phyloP scores from a whole-genome alignment of 2,888 invertebrate species.

The Dendrolimus pini region DNA sequence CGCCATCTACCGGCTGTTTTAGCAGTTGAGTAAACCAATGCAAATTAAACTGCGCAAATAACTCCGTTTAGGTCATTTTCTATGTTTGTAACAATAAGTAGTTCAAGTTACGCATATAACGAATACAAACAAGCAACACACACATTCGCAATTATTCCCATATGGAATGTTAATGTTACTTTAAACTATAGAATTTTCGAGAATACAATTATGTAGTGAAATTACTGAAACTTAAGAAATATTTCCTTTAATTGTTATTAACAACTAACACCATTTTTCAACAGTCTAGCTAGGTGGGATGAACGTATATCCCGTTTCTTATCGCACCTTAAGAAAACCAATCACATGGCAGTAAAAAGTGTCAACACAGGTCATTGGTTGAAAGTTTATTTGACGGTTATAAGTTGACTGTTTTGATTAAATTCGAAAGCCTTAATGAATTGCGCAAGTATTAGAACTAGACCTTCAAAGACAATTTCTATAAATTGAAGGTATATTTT shows the following conservation, averaged over 20 bases:
- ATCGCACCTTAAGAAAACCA: conserved; percentile 17
- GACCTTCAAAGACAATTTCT: neutral
- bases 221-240: too few species aligned
- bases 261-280: too few species aligned
- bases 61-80: conserved; percentile 16
- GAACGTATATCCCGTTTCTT: conserved; percentile 14
- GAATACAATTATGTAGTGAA: too few species aligned
- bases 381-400: conserved; percentile 1
- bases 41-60: conserved; percentile 2
- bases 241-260: too few species aligned
- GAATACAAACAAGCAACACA: neutral
- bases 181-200: too few species aligned
- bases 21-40: neutral
- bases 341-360: conserved; percentile 12
- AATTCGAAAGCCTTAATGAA: neutral
- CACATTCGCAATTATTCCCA: neutral
- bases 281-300: neutral
- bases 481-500: too few species aligned
- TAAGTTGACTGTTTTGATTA: neutral
- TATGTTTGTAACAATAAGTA: conserved; percentile 8
- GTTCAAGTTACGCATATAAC: conserved; percentile 1
- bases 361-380: conserved; percentile 14
- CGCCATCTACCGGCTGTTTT: conserved; percentile 5
- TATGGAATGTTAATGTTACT: neutral
- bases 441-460: neutral